Base-by-base conservation (phyloP, 2,888 invertebrate species). In the Ashinkailepas kermadecensis region DNA sequence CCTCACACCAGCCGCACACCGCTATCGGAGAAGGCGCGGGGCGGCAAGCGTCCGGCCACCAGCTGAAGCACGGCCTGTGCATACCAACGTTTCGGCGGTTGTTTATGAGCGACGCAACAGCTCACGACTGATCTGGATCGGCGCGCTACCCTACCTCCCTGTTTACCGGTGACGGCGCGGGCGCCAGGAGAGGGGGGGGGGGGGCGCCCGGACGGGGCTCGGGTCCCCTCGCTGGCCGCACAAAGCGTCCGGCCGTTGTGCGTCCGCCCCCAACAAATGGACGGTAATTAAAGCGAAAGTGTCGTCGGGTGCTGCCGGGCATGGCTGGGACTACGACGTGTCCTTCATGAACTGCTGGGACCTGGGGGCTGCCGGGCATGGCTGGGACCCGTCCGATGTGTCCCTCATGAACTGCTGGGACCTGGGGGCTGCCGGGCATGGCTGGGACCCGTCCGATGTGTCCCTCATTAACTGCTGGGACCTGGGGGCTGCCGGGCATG, bases 201-300 rank as follows among this genome's bases (percentile, higher is more conserved):
- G 23, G 67, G 67, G 23, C 25, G 9, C 3, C 4, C 23, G 67
- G 25, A n/a, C 64, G 64, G 25, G 23, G 67, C 23, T 7, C 67
- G 23, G 67, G n/a, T 39, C 39, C 67, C 67, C 67, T 23, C 23
- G 67, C 67, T 23, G 25, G 7, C n/a, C 67, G 67, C 25, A 67
- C 67, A 67, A 67, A 67, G 67, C 67, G 23, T 6, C 67, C 67
- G 23, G 13, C 10, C 67, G 67, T 4, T 6, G 23, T 1, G 67
- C 23, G 67, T 12, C 67, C 67, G 67, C 67, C 67, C 67, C 67
- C 67, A 67, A 21, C 67, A 67, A 67, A 67, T 67, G 67, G 67
- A 23, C 67, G 67, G 67, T 67, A 67, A 67, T 67, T 67, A 67
- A 23, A 21, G 67, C 8, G n/a, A 23, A 25, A 12, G 23, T 67